Evolutionary conservation across 1,140 invertebrate species (phyloP).

Genomic region (Gryllus bimaculatus): DNA sequence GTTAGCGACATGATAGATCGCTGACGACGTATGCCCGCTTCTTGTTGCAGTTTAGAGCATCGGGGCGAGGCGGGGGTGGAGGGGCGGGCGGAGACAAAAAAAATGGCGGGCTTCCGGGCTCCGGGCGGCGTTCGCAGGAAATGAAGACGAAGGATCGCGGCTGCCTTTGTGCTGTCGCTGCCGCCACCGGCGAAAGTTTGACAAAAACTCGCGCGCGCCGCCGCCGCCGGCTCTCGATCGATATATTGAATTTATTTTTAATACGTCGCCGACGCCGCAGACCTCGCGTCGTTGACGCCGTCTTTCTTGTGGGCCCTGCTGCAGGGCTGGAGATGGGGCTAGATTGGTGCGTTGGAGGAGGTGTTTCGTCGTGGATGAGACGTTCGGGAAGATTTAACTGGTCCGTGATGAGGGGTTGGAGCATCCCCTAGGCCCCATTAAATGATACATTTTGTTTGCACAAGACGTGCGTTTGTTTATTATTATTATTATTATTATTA

Average conservation of each 20-base stretch:
- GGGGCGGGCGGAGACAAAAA: neutral
- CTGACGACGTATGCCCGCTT: neutral
- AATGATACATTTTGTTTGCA: no score
- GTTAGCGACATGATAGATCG: neutral
- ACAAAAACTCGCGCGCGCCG: no score
- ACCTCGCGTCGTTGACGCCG: neutral
- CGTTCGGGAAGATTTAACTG: no score
- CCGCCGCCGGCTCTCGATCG: neutral
- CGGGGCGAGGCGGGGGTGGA: neutral
- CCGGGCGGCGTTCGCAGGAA: neutral
- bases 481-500: no score
- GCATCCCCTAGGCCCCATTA: no score
- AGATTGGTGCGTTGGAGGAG: no score
- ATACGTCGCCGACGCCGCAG: neutral
- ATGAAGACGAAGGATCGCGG: neutral
- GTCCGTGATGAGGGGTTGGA: no score
- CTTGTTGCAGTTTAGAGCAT: neutral
- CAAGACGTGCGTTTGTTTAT: no score
- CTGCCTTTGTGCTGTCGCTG: neutral
- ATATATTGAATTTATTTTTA: neutral
- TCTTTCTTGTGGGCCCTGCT: neutral
- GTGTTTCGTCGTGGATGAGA: no score
- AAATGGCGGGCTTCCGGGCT: neutral
- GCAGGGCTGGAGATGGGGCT: no score
- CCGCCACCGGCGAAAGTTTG: neutral